phyloP scores from a whole-genome alignment of 1,140 invertebrate species.

The Ceratosolen fusciceps region DNA sequence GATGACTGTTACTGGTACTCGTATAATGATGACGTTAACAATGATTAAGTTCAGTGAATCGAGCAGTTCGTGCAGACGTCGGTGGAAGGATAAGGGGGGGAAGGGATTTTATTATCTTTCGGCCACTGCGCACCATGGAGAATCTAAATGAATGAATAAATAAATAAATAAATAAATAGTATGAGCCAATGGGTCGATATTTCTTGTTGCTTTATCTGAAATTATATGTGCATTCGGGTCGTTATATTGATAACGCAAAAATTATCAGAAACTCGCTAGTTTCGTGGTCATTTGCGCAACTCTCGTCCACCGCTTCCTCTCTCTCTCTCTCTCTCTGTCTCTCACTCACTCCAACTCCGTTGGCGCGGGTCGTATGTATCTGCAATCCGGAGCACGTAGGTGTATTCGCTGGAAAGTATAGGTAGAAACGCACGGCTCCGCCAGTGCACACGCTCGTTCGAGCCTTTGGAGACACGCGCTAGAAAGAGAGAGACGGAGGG shows the following conservation, averaged over 20 bases:
- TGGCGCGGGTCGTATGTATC: constrained; percentile 16
- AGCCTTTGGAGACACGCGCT: constrained; percentile 18
- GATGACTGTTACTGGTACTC: too few relatives aligned
- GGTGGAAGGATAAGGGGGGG: too few relatives aligned
- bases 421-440: constrained; percentile 2
- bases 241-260: constrained; percentile 46
- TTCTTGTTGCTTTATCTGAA: constrained; percentile 7
- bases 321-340: constrained; percentile 7
- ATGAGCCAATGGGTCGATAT: not conserved
- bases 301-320: not conserved
- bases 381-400: constrained; percentile 16
- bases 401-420: constrained; percentile 35
- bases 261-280: constrained; percentile 52
- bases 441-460: not conserved
- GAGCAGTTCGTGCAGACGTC: too few relatives aligned
- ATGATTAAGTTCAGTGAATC: too few relatives aligned
- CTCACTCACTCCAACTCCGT: not conserved
- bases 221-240: constrained; percentile 35
- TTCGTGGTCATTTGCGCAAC: constrained; percentile 45
- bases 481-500: constrained; percentile 6
- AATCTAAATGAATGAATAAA: too few relatives aligned
- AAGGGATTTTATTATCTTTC: not conserved
- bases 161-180: not conserved
- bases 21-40: too few relatives aligned
- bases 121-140: too few relatives aligned